Conservation (phyloP, 2,797 vertebrate genomes). For the Mallotus villosus region DNA sequence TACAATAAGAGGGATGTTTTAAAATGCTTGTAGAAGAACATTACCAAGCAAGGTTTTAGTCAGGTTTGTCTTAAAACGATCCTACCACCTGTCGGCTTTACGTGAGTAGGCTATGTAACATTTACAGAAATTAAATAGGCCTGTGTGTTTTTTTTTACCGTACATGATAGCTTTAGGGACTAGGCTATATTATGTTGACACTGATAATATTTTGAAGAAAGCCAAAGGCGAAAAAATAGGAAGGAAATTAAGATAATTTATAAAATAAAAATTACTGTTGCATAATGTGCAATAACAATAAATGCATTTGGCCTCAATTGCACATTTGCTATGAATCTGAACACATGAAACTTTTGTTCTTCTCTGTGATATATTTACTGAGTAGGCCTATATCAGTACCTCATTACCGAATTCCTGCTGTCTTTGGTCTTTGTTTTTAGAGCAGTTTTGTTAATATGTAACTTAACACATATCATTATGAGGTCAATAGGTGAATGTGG, state of each 20-base stretch:
- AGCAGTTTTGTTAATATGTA: conserved; percentile 41
- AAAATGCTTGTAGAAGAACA: background rate
- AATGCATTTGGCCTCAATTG: background rate
- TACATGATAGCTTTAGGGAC: too few species aligned
- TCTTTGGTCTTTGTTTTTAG: conserved; percentile 11
- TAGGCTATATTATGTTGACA: background rate
- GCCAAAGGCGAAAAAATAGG: background rate
- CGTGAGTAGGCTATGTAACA: conserved; percentile 1
- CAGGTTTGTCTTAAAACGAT: background rate
- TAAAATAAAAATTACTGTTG: background rate
- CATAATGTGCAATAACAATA: background rate
- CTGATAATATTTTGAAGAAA: background rate
- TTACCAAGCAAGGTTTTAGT: background rate
- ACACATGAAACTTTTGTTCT: background rate
- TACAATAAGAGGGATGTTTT: background rate
- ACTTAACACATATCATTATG: conserved; percentile 35
- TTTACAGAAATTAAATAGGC: background rate
- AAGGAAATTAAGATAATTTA: background rate
- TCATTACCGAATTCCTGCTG: conserved; percentile 4
- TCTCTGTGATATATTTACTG: background rate
- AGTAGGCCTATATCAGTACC: background rate
- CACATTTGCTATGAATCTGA: background rate
- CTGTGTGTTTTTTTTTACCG: background rate
- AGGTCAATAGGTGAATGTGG: conserved; percentile 37
- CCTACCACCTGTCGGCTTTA: background rate